Evolutionary conservation across 2,888 invertebrate species (phyloP).

Genomic region (Stenoptilia bipunctidactyla): DNA sequence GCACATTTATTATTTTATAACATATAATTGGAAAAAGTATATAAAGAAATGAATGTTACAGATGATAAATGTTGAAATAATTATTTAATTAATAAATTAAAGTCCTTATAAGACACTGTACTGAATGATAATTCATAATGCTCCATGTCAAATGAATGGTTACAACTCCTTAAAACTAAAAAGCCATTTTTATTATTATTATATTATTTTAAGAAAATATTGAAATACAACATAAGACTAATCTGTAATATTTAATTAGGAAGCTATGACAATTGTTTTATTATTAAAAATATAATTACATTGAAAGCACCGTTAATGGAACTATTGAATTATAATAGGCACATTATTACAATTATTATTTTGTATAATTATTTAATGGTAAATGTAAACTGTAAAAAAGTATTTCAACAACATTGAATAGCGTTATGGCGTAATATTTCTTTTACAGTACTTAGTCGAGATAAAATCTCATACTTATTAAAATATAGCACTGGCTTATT

Average conservation of each 20-base stretch:
- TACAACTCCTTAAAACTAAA: not conserved
- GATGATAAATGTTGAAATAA: too few species aligned
- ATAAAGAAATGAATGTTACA: too few species aligned
- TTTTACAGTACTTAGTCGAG: too few species aligned
- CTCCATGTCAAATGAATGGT: too few species aligned
- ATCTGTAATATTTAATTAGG: slow-evolving; percentile 27
- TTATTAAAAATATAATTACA: slow-evolving; percentile 6
- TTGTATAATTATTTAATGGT: not conserved
- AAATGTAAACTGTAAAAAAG: not conserved
- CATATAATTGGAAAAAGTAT: too few species aligned
- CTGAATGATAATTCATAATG: too few species aligned
- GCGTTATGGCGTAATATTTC: not conserved
- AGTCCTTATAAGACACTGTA: too few species aligned
- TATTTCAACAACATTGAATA: not conserved
- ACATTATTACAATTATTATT: slow-evolving; percentile 28
- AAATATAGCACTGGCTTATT: too few species aligned
- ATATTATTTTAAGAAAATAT: slow-evolving; percentile 12
- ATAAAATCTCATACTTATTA: too few species aligned
- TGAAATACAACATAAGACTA: slow-evolving; percentile 37
- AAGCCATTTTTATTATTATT: not conserved
- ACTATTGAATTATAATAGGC: slow-evolving; percentile 46
- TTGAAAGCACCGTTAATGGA: slow-evolving; percentile 41
- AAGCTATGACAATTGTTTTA: slow-evolving; percentile 1
- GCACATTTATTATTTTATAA: too few species aligned
- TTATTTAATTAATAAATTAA: too few species aligned